phyloP scores from a whole-genome alignment of 2,797 vertebrate genomes.

The Coregonus suidteri region DNA sequence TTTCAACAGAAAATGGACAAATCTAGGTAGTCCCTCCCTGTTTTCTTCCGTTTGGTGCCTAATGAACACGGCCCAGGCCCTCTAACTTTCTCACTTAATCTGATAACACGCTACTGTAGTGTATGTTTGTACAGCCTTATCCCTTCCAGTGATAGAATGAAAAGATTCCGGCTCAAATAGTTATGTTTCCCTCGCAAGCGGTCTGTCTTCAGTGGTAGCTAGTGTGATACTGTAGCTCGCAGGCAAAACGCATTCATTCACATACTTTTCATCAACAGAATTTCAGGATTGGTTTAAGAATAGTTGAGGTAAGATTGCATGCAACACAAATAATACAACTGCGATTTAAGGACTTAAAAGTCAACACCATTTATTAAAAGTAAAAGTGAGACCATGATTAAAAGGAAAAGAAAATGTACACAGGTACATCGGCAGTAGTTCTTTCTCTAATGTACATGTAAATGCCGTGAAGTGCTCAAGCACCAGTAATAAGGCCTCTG shows the following conservation, averaged over 20 bases:
- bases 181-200: constrained; percentile 13
- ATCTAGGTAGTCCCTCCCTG: background rate
- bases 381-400: background rate
- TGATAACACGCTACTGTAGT: constrained; percentile 15
- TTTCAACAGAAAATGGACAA: too few species aligned
- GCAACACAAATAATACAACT: constrained; percentile 27
- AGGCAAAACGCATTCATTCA: constrained; percentile 8
- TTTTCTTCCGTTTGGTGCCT: background rate
- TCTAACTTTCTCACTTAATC: background rate
- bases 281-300: background rate
- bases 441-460: background rate
- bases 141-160: background rate
- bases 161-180: background rate
- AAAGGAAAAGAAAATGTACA: background rate
- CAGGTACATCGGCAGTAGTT: background rate
- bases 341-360: background rate
- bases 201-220: background rate
- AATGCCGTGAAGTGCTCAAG: constrained; percentile 6
- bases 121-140: background rate
- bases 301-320: background rate
- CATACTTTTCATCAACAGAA: background rate
- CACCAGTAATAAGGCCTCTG: constrained; percentile 20
- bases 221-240: background rate
- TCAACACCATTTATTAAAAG: constrained; percentile 22
- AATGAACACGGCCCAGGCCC: background rate